phyloP scores from a whole-genome alignment of 1,140 invertebrate species.

The Trachymyrmex cornetzi region DNA sequence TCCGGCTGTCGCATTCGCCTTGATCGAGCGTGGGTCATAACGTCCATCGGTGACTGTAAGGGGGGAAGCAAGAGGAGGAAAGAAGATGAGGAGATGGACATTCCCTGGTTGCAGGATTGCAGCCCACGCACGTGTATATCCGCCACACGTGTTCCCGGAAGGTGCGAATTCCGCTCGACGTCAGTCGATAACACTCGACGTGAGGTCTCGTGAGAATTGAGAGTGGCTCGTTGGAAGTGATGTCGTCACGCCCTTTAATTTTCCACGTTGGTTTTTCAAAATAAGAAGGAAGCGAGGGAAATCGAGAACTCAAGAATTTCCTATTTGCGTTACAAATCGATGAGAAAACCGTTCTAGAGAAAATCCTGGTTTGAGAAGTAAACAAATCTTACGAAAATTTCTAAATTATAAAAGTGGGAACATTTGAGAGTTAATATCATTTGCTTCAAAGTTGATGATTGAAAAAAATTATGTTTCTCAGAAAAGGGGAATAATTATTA shows the following conservation, averaged over 20 bases:
- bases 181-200: constrained; percentile 47
- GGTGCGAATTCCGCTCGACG: constrained; percentile 40
- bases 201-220: neutral
- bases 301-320: neutral
- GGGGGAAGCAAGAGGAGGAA: too few relatives aligned
- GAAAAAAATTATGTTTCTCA: too few relatives aligned
- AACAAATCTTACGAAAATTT: neutral
- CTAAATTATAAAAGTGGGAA: neutral
- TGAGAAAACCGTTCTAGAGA: neutral
- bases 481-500: too few relatives aligned
- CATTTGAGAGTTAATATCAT: neutral
- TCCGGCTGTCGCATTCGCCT: constrained; percentile 2
- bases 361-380: neutral
- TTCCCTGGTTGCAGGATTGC: constrained; percentile 2
- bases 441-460: too few relatives aligned
- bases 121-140: constrained; percentile 44
- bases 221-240: neutral
- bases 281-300: neutral
- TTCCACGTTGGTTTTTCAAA: constrained; percentile 23
- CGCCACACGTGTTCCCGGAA: constrained; percentile 41
- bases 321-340: neutral
- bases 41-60: neutral
- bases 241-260: constrained; percentile 37
- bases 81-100: neutral
- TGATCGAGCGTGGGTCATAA: constrained; percentile 46